Conservation (phyloP, 2,797 vertebrate genomes). For the Anguilla megastoma region DNA sequence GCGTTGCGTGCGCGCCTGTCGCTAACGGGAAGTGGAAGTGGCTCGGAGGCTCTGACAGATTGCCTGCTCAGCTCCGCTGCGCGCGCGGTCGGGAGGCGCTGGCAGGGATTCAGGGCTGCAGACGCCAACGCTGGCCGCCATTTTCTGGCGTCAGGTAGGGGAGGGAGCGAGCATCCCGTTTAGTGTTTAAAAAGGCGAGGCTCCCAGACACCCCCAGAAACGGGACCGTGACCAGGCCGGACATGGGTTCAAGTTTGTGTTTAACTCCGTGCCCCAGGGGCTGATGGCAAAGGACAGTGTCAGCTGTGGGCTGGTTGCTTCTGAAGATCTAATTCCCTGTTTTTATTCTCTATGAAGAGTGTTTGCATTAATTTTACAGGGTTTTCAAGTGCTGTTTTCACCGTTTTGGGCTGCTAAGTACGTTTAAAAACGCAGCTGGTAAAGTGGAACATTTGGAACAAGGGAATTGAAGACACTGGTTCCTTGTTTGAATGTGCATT, state of each 20-base stretch:
- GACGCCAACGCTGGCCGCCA: neutral
- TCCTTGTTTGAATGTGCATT: neutral
- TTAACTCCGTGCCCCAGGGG: neutral
- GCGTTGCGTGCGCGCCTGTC: neutral
- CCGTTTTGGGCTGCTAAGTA: neutral
- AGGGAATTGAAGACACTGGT: neutral
- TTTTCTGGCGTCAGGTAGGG: neutral
- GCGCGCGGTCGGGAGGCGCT: neutral
- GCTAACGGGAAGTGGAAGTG: neutral
- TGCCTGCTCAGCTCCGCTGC: conserved; percentile 1
- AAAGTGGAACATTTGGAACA: neutral
- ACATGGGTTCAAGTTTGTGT: neutral
- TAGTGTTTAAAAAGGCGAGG: neutral
- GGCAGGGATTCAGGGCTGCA: conserved; percentile 1
- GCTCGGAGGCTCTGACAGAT: neutral
- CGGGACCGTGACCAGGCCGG: neutral
- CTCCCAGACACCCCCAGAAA: neutral
- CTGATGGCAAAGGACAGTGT: neutral
- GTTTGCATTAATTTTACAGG: neutral
- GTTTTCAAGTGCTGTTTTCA: neutral
- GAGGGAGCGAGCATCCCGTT: neutral
- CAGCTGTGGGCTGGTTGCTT: neutral
- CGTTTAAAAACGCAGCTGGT: neutral
- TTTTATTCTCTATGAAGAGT: neutral
- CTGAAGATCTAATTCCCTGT: neutral